Base-by-base conservation (phyloP, 1,140 invertebrate genomes). In the Drosophila kikkawai region DNA sequence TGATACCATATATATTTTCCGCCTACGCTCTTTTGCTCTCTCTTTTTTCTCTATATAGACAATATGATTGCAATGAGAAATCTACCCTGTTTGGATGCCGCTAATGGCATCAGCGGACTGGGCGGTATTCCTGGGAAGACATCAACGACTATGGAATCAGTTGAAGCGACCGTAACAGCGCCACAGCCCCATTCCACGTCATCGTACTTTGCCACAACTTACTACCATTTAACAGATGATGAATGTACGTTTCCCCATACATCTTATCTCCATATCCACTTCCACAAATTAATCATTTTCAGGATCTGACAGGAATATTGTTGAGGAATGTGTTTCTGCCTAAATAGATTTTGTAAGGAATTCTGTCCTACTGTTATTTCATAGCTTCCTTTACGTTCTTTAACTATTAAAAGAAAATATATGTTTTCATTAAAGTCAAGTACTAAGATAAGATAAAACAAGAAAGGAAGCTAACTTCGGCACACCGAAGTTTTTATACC, bases 51-150 rank as follows among this genome's bases (percentile, higher is more conserved):
- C 13, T 15, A 55, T 92, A 65, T 92, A 92, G 91, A 92, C 79
- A 92, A 91, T 91, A 75, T 88, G 36, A 84, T 92, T 80, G 79
- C 83, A 32, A 91, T 92, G 91, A 84, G 88, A 91, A 92, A 92
- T 90, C 80, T 92, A 34, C 91, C 91, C 19, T 90, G 91, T 69
- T 79, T 92, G 75, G 75, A 85, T 58, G 61, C 88, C 51, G 64
- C 78, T 55, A 56, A 39, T 26, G 67, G 82, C 69, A 80, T 76
- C 50, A 59, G 73, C 61, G 88, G 85, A 83, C 65, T 86, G 22
- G 74, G 67, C 67, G 74, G 77, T 70, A 90, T 87, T 75, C 58
- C 75, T 57, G 73, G 79, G 56, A 86, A 86, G 39, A 53, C 78
- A 34, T 64, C 55, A 68, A 44, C 70, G 45, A 61, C 68, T 41